Conservation (phyloP, 2,113 vertebrate genomes). For the Upupa epops region DNA sequence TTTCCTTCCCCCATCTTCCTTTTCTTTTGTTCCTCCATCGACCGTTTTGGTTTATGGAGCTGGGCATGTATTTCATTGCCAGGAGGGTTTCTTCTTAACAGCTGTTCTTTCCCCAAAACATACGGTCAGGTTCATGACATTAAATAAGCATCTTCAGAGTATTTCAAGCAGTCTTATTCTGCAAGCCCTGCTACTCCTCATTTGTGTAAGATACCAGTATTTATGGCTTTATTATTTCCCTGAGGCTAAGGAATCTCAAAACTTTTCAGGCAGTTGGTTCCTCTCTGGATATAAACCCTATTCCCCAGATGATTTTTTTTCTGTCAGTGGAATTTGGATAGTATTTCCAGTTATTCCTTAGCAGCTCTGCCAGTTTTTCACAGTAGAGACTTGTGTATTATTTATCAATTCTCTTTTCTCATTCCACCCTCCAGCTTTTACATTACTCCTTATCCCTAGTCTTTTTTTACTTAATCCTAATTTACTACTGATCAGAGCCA, state of each 20-base stretch:
- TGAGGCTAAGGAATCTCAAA: background rate
- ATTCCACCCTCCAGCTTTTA: conserved; percentile 32
- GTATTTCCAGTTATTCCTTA: background rate
- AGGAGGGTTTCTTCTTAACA: background rate
- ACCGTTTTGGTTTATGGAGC: background rate
- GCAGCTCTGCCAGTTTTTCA: background rate
- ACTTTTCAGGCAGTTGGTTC: background rate
- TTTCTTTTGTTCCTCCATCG: background rate
- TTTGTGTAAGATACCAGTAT: background rate
- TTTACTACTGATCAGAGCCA: conserved; percentile 29
- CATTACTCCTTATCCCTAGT: background rate
- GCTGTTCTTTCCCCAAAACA: background rate
- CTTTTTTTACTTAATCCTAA: conserved; percentile 32
- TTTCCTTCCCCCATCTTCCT: background rate
- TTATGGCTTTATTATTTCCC: background rate
- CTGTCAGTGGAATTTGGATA: background rate
- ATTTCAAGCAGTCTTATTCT: background rate
- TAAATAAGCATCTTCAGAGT: background rate
- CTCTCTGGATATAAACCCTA: background rate
- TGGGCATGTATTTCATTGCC: background rate
- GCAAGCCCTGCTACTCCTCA: background rate
- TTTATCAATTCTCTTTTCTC: conserved; percentile 23
- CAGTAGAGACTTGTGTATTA: background rate
- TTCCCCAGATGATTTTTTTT: background rate
- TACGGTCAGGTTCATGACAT: background rate